Percentiles rank a stretch among this genome's conserved stretches.
Evolutionary conservation across 2,888 invertebrate genomes (phyloP).

Genomic region (Chymomyza fuscimana): DNA sequence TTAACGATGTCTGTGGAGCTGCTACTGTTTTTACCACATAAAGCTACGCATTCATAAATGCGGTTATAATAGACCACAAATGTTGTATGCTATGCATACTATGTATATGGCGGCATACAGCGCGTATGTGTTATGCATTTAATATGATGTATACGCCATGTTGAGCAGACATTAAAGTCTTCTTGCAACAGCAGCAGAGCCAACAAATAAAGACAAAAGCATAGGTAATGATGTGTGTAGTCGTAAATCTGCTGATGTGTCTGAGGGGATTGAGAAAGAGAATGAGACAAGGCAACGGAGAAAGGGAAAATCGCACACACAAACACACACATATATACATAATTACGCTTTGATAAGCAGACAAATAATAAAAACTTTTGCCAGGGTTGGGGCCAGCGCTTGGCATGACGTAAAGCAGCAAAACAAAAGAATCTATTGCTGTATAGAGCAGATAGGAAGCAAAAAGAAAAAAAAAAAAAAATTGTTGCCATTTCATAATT

Average conservation of each 20-base stretch:
- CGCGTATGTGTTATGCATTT: conserved; percentile 47
- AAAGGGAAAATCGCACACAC: conserved; percentile 45
- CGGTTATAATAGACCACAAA: conserved; percentile 31
- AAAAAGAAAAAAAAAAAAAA: conserved; percentile 27
- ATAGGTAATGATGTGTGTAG: conserved; percentile 54
- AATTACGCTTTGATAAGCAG: conserved; percentile 73
- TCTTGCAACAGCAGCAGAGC: conserved; percentile 8
- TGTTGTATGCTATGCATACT: conserved; percentile 18
- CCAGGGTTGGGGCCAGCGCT: background rate
- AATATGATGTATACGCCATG: conserved; percentile 25
- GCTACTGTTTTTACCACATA: conserved; percentile 17
- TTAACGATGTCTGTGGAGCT: background rate
- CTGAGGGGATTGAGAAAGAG: background rate
- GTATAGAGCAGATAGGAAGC: conserved; percentile 5
- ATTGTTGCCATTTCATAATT: conserved; percentile 67
- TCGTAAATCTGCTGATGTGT: conserved; percentile 33
- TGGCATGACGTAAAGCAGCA: conserved; percentile 16
- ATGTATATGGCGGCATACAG: conserved; percentile 14
- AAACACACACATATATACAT: conserved; percentile 46
- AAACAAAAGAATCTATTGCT: conserved; percentile 65
- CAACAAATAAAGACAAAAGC: conserved; percentile 49
- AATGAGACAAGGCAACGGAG: conserved; percentile 10
- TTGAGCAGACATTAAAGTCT: conserved; percentile 15
- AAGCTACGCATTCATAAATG: background rate
- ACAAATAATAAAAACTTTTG: conserved; percentile 54